Percentiles rank a stretch among this genome's conserved stretches.
These are phyloP conservation scores for Drosophila yakuba DNA, from an alignment of 1,140 invertebrate genomes.

Conservation along the genomic window DNA sequence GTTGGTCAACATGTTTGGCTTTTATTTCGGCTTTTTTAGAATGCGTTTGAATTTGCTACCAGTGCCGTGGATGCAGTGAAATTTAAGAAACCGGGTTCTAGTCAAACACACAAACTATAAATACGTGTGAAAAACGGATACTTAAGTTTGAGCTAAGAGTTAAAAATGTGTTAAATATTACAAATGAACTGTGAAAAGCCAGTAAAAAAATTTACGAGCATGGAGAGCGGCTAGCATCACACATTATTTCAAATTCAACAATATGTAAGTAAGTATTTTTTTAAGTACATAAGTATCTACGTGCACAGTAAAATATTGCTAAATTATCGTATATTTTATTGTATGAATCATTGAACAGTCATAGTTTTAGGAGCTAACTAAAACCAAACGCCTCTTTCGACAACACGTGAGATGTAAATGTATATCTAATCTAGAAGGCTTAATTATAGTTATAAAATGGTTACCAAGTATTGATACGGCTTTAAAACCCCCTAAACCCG, in stretches of 20 bases:
- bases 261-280: too few species aligned
- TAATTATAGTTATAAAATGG: not conserved
- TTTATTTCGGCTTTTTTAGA: constrained; percentile 42
- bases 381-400: not conserved
- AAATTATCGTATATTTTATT: too few species aligned
- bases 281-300: not conserved
- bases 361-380: not conserved
- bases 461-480: not conserved
- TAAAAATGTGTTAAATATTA: constrained; percentile 11
- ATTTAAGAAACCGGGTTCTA: constrained; percentile 12
- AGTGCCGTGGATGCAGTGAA: constrained; percentile 1
- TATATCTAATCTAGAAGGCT: not conserved
- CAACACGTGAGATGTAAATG: not conserved
- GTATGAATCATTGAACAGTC: not conserved
- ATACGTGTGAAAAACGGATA: constrained; percentile 2
- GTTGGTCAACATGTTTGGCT: constrained; percentile 75
- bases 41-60: constrained; percentile 18
- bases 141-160: not conserved
- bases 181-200: not conserved
- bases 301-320: not conserved
- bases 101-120: not conserved
- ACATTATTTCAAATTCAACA: not conserved
- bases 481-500: too few species aligned
- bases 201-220: constrained; percentile 6
- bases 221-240: not conserved